Conservation (phyloP, 2,113 vertebrate genomes). For the Nerophis lumbriciformis region DNA sequence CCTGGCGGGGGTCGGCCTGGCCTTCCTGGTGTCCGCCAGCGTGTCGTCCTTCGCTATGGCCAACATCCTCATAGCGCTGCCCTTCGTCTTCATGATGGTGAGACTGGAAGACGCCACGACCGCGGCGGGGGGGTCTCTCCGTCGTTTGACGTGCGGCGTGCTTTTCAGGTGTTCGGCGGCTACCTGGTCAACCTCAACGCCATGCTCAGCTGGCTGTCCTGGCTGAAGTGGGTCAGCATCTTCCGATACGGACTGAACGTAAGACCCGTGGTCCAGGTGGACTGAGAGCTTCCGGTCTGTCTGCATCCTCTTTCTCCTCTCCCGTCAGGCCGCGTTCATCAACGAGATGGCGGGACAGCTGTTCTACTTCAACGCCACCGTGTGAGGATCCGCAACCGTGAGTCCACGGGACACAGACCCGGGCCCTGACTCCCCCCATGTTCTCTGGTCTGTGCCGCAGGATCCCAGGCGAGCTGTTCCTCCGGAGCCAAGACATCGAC, state of each 20-base stretch:
- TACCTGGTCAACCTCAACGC: slow-evolving; percentile 73
- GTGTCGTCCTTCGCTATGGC: slow-evolving; percentile 72
- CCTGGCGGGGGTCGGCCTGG: slow-evolving; percentile 68
- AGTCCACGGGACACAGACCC: neutral
- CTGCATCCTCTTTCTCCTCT: slow-evolving; percentile 15
- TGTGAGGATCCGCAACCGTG: slow-evolving; percentile 34
- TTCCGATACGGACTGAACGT: slow-evolving; percentile 75
- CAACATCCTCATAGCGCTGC: slow-evolving; percentile 72
- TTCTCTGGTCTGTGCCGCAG: slow-evolving; percentile 42
- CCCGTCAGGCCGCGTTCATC: slow-evolving; percentile 64
- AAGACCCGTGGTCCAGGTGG: too few species aligned
- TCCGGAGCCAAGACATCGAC: slow-evolving; percentile 60
- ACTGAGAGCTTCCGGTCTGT: neutral
- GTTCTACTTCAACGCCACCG: slow-evolving; percentile 40
- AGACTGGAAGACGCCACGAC: slow-evolving; percentile 11
- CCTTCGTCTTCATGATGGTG: slow-evolving; percentile 81
- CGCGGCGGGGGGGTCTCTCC: too few species aligned
- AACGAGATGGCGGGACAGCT: slow-evolving; percentile 67
- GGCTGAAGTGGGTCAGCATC: slow-evolving; percentile 77
- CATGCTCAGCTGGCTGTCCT: slow-evolving; percentile 77
- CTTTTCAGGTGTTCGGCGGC: slow-evolving; percentile 73
- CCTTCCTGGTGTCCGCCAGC: slow-evolving; percentile 75
- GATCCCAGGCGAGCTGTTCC: slow-evolving; percentile 63
- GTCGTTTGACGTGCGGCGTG: neutral
- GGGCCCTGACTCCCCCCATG: neutral